These are phyloP conservation scores for Zoroaster sp. DNA, from an alignment of 53 echinoderm and acorn worm genomes.

Conservation along the genomic window DNA sequence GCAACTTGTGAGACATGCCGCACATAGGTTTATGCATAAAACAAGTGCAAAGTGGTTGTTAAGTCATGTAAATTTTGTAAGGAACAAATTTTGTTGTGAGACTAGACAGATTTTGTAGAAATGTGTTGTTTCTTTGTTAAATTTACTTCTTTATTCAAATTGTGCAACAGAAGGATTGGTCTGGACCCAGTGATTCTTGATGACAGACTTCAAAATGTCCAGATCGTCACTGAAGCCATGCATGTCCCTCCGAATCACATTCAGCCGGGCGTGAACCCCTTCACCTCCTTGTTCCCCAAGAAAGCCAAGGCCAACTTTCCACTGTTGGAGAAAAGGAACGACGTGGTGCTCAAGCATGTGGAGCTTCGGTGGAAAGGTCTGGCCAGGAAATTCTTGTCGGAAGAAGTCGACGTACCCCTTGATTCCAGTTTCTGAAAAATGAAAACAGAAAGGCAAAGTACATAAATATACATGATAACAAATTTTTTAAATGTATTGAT, in stretches of 20 bases:
- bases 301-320: conserved; percentile 40
- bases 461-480: not conserved
- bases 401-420: conserved; percentile 16
- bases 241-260: conserved; percentile 21
- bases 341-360: conserved; percentile 42
- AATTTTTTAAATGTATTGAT: not conserved
- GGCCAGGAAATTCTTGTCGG: conserved; percentile 13
- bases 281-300: conserved; percentile 58
- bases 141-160: not conserved
- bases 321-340: not conserved
- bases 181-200: conserved; percentile 33
- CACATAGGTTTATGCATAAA: too few relatives aligned
- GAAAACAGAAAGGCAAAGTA: not conserved
- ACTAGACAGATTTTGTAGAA: not conserved
- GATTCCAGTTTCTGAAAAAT: not conserved
- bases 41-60: too few relatives aligned
- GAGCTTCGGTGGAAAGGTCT: conserved; percentile 43
- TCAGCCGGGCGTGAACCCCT: conserved; percentile 40
- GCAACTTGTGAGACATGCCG: not conserved
- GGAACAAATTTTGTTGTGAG: too few relatives aligned
- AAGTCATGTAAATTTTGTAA: too few relatives aligned
- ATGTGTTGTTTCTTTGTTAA: not conserved
- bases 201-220: conserved; percentile 33
- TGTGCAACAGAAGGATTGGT: not conserved
- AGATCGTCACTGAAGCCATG: conserved; percentile 42